Conservation (phyloP, 2,113 vertebrate species). For the Cyprinus carpio region DNA sequence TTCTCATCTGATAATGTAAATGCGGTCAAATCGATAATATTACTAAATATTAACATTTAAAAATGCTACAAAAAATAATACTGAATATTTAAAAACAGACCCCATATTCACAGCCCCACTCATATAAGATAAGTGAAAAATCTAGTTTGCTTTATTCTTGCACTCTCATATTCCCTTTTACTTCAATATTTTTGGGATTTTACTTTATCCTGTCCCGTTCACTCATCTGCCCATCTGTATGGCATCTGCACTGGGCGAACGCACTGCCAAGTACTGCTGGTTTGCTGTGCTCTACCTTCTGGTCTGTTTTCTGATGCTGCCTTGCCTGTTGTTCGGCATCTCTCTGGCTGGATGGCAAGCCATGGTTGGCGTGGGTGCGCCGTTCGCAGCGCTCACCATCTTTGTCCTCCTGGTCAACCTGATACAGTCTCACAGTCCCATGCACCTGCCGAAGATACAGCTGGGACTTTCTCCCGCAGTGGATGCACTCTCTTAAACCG, state of each 20-base stretch:
- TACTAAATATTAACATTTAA: background rate
- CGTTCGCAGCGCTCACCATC: constrained; percentile 73
- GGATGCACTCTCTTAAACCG: constrained; percentile 86
- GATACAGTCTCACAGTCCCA: constrained; percentile 75
- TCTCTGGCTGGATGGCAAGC: constrained; percentile 85
- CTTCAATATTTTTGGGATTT: constrained; percentile 87
- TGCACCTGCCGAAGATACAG: constrained; percentile 77
- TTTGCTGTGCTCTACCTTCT: constrained; percentile 86
- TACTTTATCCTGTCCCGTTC: constrained; percentile 84
- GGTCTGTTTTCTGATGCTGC: constrained; percentile 83
- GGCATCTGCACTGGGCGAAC: constrained; percentile 79
- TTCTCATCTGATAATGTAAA: too few species aligned
- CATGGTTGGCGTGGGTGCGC: constrained; percentile 77
- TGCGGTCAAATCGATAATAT: background rate
- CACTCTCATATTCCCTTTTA: constrained; percentile 69
- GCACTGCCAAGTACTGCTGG: constrained; percentile 85
- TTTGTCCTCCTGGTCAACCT: constrained; percentile 72
- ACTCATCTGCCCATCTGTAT: constrained; percentile 83
- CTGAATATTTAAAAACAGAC: background rate
- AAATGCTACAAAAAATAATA: background rate
- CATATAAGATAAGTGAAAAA: background rate
- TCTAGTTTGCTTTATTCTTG: background rate
- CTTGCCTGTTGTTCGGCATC: constrained; percentile 81
- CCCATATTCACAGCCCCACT: too few species aligned
- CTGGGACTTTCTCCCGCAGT: constrained; percentile 84